Evolutionary conservation across 2,888 invertebrate species (phyloP), one percentile per base, ranked within the genome.

Genomic region (Andrena bicolor): DNA sequence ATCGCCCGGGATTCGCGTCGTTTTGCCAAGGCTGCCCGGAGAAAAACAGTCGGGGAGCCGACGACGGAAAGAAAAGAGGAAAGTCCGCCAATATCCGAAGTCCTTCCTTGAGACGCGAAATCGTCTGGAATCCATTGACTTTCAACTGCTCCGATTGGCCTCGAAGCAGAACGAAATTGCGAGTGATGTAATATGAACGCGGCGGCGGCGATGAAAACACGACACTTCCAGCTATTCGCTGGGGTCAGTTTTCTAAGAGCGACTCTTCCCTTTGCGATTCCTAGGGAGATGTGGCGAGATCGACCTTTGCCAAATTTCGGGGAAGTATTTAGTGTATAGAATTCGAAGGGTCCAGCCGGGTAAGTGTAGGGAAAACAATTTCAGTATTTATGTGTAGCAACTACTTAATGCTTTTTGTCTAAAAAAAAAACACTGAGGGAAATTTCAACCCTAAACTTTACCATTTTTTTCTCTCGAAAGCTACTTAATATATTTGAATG

Each of bases 131-230:
- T 56, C 56, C 26, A 26, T 56, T 56, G 56, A 56, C 56, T 26
- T 41, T 10, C 28, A 60, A 32, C 7, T 48, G 56, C 23, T 7
- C 7, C 48, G 53, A 48, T 16, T n/a, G 56, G 26, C 10, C 32
- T 71, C 30, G 60, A 56, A 26, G 23, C 53, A 13, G 10, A 56
- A 56, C 26, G 56, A 56, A 56, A 56, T 56, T 56, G 56, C 26
- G 56, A 56, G 56, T 56, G 56, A 56, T 26, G 26, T 56, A 26
- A 56, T 13, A 10, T 23, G 56, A 23, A 56, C 10, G 56, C 4
- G 10, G 4, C 56, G 23, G 20, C 23, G 23, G 20, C 23, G 26
- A 23, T 23, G 56, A 56, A 23, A 20, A 56, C 56, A 23, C 56
- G 10, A 56, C 10, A 23, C 56, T 0, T 1, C 23, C 23, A 26